Base-by-base conservation (phyloP, 2,888 invertebrate genomes). In the Ochropleura plecta region DNA sequence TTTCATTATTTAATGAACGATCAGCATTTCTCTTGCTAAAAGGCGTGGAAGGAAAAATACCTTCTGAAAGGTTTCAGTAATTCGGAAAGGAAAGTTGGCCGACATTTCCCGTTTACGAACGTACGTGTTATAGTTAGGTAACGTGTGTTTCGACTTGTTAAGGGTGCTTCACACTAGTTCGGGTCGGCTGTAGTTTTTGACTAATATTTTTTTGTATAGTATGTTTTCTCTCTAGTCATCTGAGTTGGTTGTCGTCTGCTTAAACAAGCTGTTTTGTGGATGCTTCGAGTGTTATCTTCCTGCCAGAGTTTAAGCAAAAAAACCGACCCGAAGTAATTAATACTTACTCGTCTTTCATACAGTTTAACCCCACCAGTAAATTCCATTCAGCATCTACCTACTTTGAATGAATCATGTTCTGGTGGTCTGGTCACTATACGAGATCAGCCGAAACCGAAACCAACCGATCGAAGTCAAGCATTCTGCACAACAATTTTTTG, bases 31-130 rank as follows among this genome's bases (percentile, higher is more conserved):
- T 20, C 16, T 12, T 16, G 18, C 20, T 44, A 49, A 44, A 63
- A 64, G 53, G 30, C 10, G 9, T 12, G 5, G n/a, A 40, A 66
- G 20, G n/a, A 30, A 78, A 81, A 55, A 73, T 49, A 67, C n/a
- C 20, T 73, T 40, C 44, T 49, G 64, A 40, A 75, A 55, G 18
- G 68, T 44, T 18, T 40, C n/a, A 60, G 49, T 62, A 55, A 73
- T 62, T 44, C 53, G 18, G 53, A 2, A 40, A 59, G 18, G 30
- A 60, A 65, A 55, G 46, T 69, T 51, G 44, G 8, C 20, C n/a
- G 71, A 70, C 18, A 67, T 70, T 79, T 70, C 44, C 49, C 40
- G 20, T 46, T 71, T 53, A 60, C 82, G 53, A 70, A 70, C 18
- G 16, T 20, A 70, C 70, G 53, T 76, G 59, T 44, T 66, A 66